Percentiles rank a stretch among this genome's conserved stretches.
Evolutionary conservation across 2,113 vertebrate species (phyloP).

Genomic region (Menidia beryllina): DNA sequence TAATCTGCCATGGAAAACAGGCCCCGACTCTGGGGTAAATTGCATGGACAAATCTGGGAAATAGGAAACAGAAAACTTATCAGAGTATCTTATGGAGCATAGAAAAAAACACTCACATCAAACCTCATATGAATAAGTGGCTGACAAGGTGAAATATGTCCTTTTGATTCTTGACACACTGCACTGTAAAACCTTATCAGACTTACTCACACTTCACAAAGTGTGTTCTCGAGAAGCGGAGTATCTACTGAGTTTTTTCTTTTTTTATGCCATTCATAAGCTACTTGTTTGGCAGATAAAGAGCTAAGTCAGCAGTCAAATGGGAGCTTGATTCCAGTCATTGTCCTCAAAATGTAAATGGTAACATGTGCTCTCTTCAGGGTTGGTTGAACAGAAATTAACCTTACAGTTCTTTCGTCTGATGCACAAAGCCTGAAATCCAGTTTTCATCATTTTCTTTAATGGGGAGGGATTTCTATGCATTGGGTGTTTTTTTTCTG

Average conservation of each 20-base stretch:
- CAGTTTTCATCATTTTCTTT: no score
- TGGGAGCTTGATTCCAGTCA: slow-evolving; percentile 70
- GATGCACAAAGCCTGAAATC: no score
- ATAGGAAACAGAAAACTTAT: background rate
- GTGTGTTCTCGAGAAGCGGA: no score
- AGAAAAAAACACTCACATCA: background rate
- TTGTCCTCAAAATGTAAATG: slow-evolving; percentile 59
- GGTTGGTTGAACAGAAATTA: slow-evolving; percentile 62
- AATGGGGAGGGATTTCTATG: no score
- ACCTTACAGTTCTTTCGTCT: slow-evolving; percentile 40
- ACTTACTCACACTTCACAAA: slow-evolving; percentile 42
- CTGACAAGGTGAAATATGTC: slow-evolving; percentile 10
- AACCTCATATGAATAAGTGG: slow-evolving; percentile 9
- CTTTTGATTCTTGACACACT: slow-evolving; percentile 21
- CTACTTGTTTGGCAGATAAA: slow-evolving; percentile 72
- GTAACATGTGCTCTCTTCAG: slow-evolving; percentile 56
- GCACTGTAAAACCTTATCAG: slow-evolving; percentile 3
- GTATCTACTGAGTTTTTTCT: slow-evolving; percentile 49
- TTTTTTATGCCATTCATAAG: slow-evolving; percentile 41
- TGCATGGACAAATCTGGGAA: background rate
- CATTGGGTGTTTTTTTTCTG: no score
- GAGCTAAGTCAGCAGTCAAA: slow-evolving; percentile 67
- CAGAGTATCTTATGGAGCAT: no score
- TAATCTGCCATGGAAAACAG: no score
- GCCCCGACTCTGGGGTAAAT: no score